Conservation (phyloP, 2,797 vertebrate genomes). For the Eulemur coronatus region DNA sequence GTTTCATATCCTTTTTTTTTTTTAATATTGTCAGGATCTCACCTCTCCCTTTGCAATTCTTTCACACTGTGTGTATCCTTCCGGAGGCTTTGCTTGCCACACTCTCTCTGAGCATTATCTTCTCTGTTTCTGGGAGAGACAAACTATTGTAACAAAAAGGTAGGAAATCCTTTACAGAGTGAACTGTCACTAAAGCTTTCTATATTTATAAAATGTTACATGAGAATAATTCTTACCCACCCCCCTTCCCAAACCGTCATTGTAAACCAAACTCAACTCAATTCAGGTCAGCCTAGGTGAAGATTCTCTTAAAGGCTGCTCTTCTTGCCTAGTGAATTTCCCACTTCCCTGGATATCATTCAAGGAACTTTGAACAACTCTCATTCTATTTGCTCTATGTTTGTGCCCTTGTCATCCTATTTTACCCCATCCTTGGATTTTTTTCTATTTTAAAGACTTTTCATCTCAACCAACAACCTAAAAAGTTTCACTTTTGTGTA, state of each 20-base stretch:
- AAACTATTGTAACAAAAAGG: background rate
- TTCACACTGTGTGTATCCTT: background rate
- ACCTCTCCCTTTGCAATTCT: background rate
- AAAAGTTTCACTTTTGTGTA: background rate
- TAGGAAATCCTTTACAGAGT: background rate
- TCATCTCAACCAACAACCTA: background rate
- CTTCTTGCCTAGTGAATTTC: background rate
- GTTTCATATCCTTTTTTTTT: background rate
- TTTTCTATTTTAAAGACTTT: background rate
- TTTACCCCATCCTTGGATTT: background rate
- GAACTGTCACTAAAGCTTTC: background rate
- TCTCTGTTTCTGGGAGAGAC: background rate
- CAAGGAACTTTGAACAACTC: background rate
- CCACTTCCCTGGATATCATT: background rate
- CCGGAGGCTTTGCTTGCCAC: background rate
- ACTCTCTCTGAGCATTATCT: background rate
- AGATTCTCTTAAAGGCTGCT: background rate
- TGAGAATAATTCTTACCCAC: background rate
- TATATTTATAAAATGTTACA: background rate
- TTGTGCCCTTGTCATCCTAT: background rate
- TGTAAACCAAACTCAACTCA: background rate
- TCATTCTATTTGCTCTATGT: background rate
- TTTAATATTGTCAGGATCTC: background rate
- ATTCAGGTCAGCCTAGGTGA: background rate
- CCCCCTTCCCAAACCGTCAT: background rate